These are phyloP conservation scores for Melanaphis sacchari DNA, from an alignment of 1,140 invertebrate genomes.

Conservation along the genomic window DNA sequence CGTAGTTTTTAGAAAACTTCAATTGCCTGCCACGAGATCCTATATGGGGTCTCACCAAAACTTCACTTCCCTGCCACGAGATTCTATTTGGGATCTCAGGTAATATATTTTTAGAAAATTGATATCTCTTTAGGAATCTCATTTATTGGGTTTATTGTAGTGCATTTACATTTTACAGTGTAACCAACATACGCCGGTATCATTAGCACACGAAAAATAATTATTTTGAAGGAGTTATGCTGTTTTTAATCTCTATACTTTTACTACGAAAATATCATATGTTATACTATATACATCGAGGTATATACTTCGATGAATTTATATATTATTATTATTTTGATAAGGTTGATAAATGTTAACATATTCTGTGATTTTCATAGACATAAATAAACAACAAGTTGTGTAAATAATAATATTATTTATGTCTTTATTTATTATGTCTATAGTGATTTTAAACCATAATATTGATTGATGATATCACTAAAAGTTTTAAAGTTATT, in stretches of 20 bases:
- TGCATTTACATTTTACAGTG: not conserved
- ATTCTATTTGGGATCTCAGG: not conserved
- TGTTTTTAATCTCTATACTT: not conserved
- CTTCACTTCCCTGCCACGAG: conserved; percentile 11
- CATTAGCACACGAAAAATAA: not conserved
- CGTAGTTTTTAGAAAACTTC: conserved; percentile 12
- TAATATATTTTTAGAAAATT: not conserved
- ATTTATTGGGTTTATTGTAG: not conserved
- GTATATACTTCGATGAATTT: too few relatives aligned
- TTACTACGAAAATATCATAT: not conserved
- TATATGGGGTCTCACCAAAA: not conserved
- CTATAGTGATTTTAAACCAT: too few relatives aligned
- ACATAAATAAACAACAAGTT: too few relatives aligned
- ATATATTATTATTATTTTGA: conserved; percentile 7
- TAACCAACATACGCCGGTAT: not conserved
- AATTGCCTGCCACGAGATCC: conserved; percentile 12
- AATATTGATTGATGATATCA: too few relatives aligned
- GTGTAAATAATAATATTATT: too few relatives aligned
- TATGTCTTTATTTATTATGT: too few relatives aligned
- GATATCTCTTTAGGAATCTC: not conserved
- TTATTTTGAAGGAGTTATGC: conserved; percentile 20
- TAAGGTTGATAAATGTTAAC: conserved; percentile 11
- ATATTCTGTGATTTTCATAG: too few relatives aligned
- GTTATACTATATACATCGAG: too few relatives aligned
- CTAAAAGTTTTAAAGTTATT: too few relatives aligned